Conservation (phyloP, 2,888 invertebrate genomes). For the Perizoma affinitatum region DNA sequence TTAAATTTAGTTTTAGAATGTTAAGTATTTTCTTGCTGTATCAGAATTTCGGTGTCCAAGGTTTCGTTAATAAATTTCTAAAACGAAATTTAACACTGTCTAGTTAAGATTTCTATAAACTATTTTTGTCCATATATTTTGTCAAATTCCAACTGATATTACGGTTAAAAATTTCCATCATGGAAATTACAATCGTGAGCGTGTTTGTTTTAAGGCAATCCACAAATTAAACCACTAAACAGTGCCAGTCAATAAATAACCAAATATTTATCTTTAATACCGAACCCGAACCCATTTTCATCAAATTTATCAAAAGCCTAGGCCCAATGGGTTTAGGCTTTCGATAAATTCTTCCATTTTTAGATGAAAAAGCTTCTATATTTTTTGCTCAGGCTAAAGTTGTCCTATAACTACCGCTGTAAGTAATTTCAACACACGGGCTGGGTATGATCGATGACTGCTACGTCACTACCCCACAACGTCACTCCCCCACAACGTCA, state of each 20-base stretch:
- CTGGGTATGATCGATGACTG: constrained; percentile 76
- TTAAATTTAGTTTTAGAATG: too few relatives aligned
- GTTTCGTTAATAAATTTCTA: too few relatives aligned
- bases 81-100: too few relatives aligned
- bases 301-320: constrained; percentile 15
- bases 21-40: too few relatives aligned
- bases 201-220: too few relatives aligned
- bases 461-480: constrained; percentile 43
- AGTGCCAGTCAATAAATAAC: background rate
- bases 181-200: too few relatives aligned
- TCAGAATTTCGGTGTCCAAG: too few relatives aligned
- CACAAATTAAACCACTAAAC: background rate
- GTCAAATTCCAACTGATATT: too few relatives aligned
- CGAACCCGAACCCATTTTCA: constrained; percentile 8
- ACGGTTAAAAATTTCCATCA: background rate
- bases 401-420: constrained; percentile 30
- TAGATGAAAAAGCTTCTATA: constrained; percentile 16
- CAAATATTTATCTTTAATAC: constrained; percentile 22
- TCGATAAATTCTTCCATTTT: constrained; percentile 21
- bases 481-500: too few relatives aligned
- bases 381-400: constrained; percentile 22
- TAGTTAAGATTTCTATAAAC: too few relatives aligned
- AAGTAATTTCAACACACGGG: constrained; percentile 73
- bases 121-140: too few relatives aligned
- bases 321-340: constrained; percentile 2